These are phyloP conservation scores for Salpingus planirostris DNA, from an alignment of 2,888 invertebrate genomes.

Conservation along the genomic window DNA sequence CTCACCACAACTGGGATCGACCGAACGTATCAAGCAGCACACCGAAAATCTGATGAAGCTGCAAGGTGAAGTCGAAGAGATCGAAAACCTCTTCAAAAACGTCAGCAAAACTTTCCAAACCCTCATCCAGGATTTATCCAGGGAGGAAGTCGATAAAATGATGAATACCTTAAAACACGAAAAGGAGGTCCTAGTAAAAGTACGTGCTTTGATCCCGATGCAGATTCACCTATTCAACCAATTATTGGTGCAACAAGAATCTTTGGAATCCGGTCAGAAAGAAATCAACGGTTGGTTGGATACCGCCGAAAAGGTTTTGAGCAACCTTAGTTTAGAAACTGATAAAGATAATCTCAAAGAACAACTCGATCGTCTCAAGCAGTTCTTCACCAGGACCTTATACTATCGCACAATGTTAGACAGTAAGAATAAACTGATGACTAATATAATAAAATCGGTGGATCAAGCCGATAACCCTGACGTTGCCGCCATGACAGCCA, in stretches of 20 bases:
- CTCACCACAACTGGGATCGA: conserved; percentile 62
- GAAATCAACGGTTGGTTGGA: conserved; percentile 84
- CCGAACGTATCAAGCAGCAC: conserved; percentile 70
- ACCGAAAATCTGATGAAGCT: conserved; percentile 68
- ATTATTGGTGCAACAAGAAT: conserved; percentile 79
- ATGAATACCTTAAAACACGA: conserved; percentile 81
- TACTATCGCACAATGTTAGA: conserved; percentile 92
- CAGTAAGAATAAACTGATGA: conserved; percentile 89
- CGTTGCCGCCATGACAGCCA: conserved; percentile 58
- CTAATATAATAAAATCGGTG: conserved; percentile 73
- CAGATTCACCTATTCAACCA: conserved; percentile 77
- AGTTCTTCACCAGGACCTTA: conserved; percentile 79
- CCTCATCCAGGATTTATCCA: conserved; percentile 78
- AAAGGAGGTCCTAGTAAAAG: conserved; percentile 78
- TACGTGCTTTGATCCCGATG: conserved; percentile 73
- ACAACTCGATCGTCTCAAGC: conserved; percentile 72
- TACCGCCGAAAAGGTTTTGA: conserved; percentile 68
- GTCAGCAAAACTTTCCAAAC: conserved; percentile 88
- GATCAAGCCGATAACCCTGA: conserved; percentile 67
- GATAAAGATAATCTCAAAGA: conserved; percentile 65
- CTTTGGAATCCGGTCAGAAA: conserved; percentile 75
- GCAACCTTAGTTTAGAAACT: conserved; percentile 48
- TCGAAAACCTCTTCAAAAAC: conserved; percentile 82
- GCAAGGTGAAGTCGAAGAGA: conserved; percentile 73
- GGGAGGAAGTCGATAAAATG: conserved; percentile 86